Percentiles rank a stretch among this genome's conserved stretches.
phyloP scores from a whole-genome alignment of 2,888 invertebrate genomes.

The Dryocosmus kuriphilus region DNA sequence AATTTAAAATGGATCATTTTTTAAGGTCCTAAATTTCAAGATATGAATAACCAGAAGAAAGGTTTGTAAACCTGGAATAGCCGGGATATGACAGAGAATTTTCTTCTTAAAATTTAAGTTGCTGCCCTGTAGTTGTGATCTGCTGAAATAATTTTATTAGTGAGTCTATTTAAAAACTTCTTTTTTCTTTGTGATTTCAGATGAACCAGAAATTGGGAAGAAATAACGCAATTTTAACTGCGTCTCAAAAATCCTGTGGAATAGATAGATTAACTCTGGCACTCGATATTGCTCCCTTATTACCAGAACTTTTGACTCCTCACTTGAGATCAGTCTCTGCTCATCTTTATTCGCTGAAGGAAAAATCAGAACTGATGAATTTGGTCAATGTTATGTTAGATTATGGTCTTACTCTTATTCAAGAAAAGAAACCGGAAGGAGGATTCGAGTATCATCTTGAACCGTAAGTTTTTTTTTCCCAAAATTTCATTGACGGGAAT shows the following conservation, averaged over 20 bases:
- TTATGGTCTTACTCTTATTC: constrained; percentile 91
- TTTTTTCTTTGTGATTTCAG: constrained; percentile 69
- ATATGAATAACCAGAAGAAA: too few relatives aligned
- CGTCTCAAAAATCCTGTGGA: constrained; percentile 65
- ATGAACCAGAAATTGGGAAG: constrained; percentile 72
- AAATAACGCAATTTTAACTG: constrained; percentile 63
- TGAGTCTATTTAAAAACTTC: constrained; percentile 64
- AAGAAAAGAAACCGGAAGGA: constrained; percentile 88
- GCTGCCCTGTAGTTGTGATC: neutral
- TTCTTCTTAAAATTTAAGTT: neutral
- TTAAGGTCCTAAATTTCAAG: too few relatives aligned
- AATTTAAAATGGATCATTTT: too few relatives aligned
- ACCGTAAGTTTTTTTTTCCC: constrained; percentile 66
- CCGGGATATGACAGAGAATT: neutral
- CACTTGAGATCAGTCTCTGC: constrained; percentile 77
- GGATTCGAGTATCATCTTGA: constrained; percentile 82
- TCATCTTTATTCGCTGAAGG: constrained; percentile 86
- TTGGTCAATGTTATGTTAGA: constrained; percentile 92
- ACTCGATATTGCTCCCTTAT: constrained; percentile 68
- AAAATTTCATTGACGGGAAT: too few relatives aligned
- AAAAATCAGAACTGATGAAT: constrained; percentile 84
- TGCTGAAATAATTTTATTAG: neutral
- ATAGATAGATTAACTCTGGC: constrained; percentile 64
- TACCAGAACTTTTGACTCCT: constrained; percentile 74
- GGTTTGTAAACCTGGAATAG: too few relatives aligned